These are phyloP conservation scores for Orbicella faveolata DNA, from an alignment of 64 coral and sea anemone genomes.

Conservation along the genomic window DNA sequence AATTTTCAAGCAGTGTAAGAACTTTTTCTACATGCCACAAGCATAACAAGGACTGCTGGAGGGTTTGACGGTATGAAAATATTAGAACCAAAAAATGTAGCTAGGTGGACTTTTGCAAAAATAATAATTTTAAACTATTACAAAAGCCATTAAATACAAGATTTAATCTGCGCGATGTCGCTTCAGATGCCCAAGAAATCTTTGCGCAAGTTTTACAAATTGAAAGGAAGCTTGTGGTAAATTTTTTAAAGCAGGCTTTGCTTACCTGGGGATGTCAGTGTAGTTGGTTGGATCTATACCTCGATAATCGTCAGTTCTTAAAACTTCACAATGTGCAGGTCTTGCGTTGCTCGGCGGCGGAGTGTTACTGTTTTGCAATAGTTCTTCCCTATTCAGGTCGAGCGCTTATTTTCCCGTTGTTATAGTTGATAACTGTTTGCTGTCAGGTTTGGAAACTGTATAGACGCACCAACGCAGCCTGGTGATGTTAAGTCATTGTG, in stretches of 20 bases:
- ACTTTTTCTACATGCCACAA: background rate
- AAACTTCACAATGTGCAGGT: too few relatives aligned
- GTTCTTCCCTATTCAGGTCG: background rate
- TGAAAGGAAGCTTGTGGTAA: too few relatives aligned
- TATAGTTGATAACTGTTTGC: background rate
- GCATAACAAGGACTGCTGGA: background rate
- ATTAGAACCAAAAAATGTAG: background rate
- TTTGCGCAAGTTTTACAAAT: too few relatives aligned
- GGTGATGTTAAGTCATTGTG: conserved; percentile 28
- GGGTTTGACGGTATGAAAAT: background rate
- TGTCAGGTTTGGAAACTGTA: background rate
- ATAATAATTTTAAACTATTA: too few relatives aligned
- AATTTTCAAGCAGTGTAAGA: background rate
- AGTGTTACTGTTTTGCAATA: background rate
- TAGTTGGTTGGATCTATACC: too few relatives aligned
- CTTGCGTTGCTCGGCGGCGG: background rate
- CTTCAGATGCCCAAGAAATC: too few relatives aligned
- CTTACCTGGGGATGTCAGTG: too few relatives aligned
- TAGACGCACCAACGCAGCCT: background rate
- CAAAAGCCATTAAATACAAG: too few relatives aligned
- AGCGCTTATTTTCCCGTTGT: background rate
- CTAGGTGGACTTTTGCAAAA: too few relatives aligned
- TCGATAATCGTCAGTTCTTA: too few relatives aligned
- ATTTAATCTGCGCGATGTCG: too few relatives aligned
- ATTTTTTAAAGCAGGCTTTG: too few relatives aligned